A percentile compares a stretch with the other conserved stretches of the same genome.
These are phyloP conservation scores for Chaetodon trifascialis DNA, from an alignment of 2,113 vertebrate species.

Conservation along the genomic window DNA sequence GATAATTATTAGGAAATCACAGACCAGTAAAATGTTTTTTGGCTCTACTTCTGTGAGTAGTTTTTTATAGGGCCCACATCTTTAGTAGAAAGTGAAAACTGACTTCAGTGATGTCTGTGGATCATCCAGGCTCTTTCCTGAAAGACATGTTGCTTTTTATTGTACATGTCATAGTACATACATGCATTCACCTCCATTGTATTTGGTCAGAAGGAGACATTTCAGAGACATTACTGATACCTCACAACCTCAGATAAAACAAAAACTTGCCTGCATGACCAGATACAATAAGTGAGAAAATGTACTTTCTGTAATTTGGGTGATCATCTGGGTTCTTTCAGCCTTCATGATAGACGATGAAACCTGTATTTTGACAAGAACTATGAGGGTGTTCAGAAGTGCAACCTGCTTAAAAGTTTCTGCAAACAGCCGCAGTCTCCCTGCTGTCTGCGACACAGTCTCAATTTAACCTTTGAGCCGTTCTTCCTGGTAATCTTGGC, in stretches of 20 bases:
- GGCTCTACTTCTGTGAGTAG: too few species aligned
- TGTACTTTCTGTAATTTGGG: neutral
- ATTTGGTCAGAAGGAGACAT: neutral
- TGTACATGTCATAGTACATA: neutral
- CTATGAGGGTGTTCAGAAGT: neutral
- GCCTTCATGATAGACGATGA: too few species aligned
- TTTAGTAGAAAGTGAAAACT: neutral
- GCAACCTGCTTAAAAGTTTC: neutral
- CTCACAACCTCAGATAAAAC: neutral
- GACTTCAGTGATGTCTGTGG: neutral
- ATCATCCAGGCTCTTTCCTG: neutral
- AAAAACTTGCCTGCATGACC: neutral
- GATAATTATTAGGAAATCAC: neutral
- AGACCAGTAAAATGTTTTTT: neutral
- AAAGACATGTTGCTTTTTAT: neutral
- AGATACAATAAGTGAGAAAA: neutral
- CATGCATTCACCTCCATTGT: neutral
- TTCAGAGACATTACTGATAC: neutral
- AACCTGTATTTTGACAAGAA: neutral
- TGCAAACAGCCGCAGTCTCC: conserved; percentile 16
- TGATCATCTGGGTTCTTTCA: neutral
- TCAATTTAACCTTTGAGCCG: conserved; percentile 29
- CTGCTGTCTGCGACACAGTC: conserved; percentile 9
- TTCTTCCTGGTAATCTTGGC: conserved; percentile 57
- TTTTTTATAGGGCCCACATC: neutral